phyloP scores from a whole-genome alignment of 2,113 vertebrate genomes.

The Setophaga coronata region DNA sequence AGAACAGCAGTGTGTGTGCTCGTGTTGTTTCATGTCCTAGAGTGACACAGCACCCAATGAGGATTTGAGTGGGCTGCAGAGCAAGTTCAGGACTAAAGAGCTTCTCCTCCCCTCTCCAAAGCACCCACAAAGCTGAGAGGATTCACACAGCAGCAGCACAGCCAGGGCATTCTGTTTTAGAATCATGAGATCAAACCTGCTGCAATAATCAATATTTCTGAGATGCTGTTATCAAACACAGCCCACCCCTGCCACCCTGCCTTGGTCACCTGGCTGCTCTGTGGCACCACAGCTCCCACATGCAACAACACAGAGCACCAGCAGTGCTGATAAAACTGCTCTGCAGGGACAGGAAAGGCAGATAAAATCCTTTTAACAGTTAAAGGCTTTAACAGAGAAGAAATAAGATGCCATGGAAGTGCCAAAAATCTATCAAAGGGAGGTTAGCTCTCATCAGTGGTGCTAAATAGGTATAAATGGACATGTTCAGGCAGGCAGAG shows the following conservation, averaged over 20 bases:
- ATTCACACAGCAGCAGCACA: neutral
- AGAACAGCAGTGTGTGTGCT: no score
- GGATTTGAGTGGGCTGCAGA: neutral
- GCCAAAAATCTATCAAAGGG: neutral
- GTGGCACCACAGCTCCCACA: neutral
- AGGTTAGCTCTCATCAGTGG: slow-evolving; percentile 5
- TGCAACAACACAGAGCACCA: neutral
- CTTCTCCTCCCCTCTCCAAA: neutral
- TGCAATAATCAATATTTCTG: rapidly evolving
- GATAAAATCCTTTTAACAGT: neutral
- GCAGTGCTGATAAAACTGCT: neutral
- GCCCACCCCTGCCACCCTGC: neutral
- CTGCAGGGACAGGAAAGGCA: neutral
- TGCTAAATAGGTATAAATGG: slow-evolving; percentile 28
- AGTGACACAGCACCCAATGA: neutral
- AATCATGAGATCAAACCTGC: neutral
- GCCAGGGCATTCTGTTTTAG: neutral
- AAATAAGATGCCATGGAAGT: neutral
- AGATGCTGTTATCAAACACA: neutral
- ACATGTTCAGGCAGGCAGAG: slow-evolving; percentile 31
- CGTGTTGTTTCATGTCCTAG: no score
- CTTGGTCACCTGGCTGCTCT: neutral
- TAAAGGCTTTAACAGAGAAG: neutral
- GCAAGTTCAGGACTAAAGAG: neutral
- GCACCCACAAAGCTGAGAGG: neutral